These are phyloP conservation scores for Seriola dumerili DNA, from an alignment of 2,113 vertebrate genomes.

Conservation along the genomic window DNA sequence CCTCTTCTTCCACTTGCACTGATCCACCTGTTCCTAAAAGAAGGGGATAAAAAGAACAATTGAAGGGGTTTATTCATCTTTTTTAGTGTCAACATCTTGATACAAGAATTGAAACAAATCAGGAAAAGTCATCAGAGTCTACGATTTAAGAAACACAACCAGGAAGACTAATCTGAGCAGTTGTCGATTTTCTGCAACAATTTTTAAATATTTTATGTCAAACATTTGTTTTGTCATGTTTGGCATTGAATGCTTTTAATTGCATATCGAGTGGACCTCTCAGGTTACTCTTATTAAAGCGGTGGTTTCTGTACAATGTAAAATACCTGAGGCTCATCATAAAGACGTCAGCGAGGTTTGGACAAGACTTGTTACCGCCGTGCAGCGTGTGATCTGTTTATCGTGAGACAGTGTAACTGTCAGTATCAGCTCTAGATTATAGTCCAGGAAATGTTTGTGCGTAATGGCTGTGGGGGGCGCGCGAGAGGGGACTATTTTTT, in stretches of 20 bases:
- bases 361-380: background rate
- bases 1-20: too few species aligned
- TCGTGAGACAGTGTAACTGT: background rate
- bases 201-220: too few species aligned
- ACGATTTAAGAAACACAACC: too few species aligned
- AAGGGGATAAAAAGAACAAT: background rate
- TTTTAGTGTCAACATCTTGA: background rate
- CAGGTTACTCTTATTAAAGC: background rate
- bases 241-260: background rate
- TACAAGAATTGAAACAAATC: too few species aligned
- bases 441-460: background rate
- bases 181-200: background rate
- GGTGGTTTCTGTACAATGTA: too few species aligned
- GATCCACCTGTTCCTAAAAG: too few species aligned
- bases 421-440: background rate
- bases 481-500: background rate
- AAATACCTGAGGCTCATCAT: slow-evolving; percentile 7
- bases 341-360: too few species aligned
- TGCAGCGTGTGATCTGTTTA: slow-evolving; percentile 53
- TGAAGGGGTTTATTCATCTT: fast-evolving
- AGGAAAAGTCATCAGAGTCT: too few species aligned
- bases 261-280: background rate
- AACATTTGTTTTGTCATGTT: background rate
- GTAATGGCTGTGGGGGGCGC: background rate
- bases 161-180: background rate